phyloP scores from a whole-genome alignment of 2,113 vertebrate species.

The Capricornis sumatraensis region DNA sequence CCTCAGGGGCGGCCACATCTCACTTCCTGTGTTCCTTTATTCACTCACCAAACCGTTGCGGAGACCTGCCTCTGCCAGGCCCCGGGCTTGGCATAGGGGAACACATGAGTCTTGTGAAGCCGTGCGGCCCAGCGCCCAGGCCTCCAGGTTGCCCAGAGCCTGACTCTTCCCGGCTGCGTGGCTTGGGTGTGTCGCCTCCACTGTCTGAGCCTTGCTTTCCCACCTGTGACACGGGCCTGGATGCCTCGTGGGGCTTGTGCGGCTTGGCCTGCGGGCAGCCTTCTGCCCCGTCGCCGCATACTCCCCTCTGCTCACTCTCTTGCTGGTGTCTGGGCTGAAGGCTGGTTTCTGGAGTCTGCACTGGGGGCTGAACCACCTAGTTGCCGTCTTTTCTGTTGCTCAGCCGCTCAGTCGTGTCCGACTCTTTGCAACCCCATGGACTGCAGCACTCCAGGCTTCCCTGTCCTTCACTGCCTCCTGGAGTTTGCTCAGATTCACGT shows the following conservation, averaged over 20 bases:
- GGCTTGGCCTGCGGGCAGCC: background rate
- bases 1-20: background rate
- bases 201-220: background rate
- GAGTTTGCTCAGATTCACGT: background rate
- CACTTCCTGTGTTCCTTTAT: background rate
- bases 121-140: rapidly evolving
- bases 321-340: background rate
- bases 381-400: background rate
- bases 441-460: background rate
- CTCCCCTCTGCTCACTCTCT: background rate
- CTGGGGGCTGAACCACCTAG: background rate
- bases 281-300: rapidly evolving
- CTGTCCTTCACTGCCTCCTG: background rate
- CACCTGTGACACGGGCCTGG: background rate
- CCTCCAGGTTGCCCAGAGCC: background rate
- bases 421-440: background rate
- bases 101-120: background rate
- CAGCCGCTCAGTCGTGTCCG: background rate
- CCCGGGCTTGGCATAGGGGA: background rate
- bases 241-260: background rate
- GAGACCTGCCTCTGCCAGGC: background rate
- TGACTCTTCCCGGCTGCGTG: background rate
- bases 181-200: background rate
- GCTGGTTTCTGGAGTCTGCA: background rate
- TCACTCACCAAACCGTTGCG: background rate